Evolutionary conservation across 2,888 invertebrate species (phyloP).

Genomic region (Erebia palarica): DNA sequence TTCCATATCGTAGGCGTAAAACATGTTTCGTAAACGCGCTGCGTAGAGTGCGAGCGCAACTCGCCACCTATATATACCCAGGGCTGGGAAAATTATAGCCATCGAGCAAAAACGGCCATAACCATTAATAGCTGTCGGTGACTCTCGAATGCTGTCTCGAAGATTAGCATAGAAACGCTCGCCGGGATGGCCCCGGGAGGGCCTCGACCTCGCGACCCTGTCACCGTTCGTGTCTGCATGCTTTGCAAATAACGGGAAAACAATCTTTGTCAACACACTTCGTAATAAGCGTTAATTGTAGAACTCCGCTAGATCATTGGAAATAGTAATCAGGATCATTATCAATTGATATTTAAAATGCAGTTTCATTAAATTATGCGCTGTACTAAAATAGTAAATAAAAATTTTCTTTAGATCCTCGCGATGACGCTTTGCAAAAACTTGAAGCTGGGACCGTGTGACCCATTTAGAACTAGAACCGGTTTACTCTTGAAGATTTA

Average conservation of each 20-base stretch:
- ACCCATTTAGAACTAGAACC: conserved; percentile 80
- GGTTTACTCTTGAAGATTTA: conserved; percentile 78
- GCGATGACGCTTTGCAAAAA: conserved; percentile 62
- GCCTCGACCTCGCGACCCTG: conserved; percentile 78
- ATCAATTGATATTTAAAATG: background rate
- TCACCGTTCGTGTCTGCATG: conserved; percentile 63
- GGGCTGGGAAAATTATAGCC: conserved; percentile 59
- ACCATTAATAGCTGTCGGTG: conserved; percentile 76
- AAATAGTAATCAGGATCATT: background rate
- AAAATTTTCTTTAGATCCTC: conserved; percentile 36
- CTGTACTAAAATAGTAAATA: conserved; percentile 21
- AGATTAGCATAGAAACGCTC: conserved; percentile 80
- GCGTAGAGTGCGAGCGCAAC: conserved; percentile 66
- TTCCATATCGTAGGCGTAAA: conserved; percentile 67
- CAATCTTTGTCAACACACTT: conserved; percentile 48
- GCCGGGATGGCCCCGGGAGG: conserved; percentile 68
- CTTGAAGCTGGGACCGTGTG: conserved; percentile 78
- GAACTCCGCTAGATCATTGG: background rate
- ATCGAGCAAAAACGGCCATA: conserved; percentile 72
- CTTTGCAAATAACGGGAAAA: conserved; percentile 73
- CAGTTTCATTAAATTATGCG: conserved; percentile 3
- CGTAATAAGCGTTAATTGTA: background rate
- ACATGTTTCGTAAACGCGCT: conserved; percentile 71
- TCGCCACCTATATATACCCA: conserved; percentile 47
- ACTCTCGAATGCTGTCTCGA: conserved; percentile 69